phyloP scores from a whole-genome alignment of 2,888 invertebrate species.

The Glyphotaelius pellucidus region DNA sequence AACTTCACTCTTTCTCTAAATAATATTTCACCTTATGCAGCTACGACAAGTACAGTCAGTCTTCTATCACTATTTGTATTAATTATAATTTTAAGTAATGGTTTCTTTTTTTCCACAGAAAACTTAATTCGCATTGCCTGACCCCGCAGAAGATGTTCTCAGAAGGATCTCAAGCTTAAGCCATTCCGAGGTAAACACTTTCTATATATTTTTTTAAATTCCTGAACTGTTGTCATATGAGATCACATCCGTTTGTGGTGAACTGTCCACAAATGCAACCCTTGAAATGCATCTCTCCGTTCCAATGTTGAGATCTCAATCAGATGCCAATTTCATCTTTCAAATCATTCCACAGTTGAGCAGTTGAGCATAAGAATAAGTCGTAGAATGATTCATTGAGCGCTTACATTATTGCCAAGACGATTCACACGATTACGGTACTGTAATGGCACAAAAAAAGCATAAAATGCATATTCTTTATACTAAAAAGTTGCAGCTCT shows the following conservation, averaged over 20 bases:
- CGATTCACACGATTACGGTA: too few relatives aligned
- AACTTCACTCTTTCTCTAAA: not conserved
- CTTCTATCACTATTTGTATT: not conserved
- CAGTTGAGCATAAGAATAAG: not conserved
- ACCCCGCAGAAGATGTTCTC: not conserved
- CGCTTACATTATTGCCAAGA: too few relatives aligned
- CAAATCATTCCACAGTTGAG: not conserved
- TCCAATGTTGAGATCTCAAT: too few relatives aligned
- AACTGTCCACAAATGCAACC: not conserved
- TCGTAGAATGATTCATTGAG: not conserved
- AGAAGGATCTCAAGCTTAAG: not conserved
- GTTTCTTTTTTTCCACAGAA: not conserved
- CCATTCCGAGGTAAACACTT: not conserved
- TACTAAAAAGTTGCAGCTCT: too few relatives aligned
- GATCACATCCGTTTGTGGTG: too few relatives aligned
- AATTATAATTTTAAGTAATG: not conserved
- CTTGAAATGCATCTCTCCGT: too few relatives aligned
- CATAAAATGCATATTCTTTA: too few relatives aligned
- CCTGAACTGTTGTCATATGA: not conserved
- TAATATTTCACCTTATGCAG: not conserved
- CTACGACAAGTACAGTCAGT: not conserved
- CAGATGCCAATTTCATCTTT: too few relatives aligned
- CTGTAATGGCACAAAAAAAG: too few relatives aligned
- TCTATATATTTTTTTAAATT: not conserved
- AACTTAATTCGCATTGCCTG: not conserved